These are phyloP conservation scores for Sitobion miscanthi DNA, from an alignment of 1,140 invertebrate species.

Conservation along the genomic window DNA sequence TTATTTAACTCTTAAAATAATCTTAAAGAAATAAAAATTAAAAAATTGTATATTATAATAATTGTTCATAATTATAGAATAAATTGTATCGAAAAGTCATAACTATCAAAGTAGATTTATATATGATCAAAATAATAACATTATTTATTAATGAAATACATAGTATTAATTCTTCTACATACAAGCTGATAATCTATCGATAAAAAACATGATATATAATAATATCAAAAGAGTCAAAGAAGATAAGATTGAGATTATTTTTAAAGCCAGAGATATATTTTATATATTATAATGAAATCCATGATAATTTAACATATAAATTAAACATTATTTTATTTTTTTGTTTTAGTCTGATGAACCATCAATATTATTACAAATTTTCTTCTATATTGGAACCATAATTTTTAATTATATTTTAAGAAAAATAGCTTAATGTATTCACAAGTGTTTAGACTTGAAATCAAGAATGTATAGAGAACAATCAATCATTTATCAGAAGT, in stretches of 20 bases:
- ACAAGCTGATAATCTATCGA: neutral
- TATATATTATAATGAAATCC: neutral
- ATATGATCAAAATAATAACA: neutral
- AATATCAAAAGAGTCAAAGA: neutral
- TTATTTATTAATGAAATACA: neutral
- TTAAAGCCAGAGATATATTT: neutral
- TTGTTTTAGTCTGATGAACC: conserved; percentile 36
- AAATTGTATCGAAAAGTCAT: neutral
- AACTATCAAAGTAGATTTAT: neutral
- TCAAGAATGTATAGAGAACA: neutral
- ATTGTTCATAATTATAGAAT: neutral
- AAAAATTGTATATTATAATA: neutral
- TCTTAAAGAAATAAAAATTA: neutral
- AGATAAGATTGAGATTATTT: neutral
- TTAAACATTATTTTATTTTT: conserved; percentile 17
- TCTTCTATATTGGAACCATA: conserved; percentile 29
- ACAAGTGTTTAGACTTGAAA: neutral
- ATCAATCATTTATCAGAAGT: no score
- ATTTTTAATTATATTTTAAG: conserved; percentile 34
- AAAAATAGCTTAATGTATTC: neutral
- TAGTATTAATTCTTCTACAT: neutral
- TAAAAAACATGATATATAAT: neutral
- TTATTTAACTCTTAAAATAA: neutral
- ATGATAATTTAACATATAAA: neutral
- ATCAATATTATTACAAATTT: conserved; percentile 28